Base-by-base conservation (phyloP, 2,113 vertebrate genomes). In the Connochaetes taurinus region DNA sequence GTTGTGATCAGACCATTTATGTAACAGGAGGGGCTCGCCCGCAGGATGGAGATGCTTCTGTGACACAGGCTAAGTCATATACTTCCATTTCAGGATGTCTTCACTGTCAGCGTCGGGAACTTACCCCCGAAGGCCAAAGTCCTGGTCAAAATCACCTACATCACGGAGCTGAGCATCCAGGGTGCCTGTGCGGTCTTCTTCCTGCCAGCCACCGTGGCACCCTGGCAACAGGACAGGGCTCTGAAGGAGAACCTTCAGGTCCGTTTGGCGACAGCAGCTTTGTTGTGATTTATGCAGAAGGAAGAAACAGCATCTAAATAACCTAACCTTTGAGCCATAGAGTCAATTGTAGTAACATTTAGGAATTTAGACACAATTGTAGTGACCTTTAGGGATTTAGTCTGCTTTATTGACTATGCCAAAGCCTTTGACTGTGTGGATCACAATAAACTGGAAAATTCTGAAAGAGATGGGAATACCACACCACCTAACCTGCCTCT, bases 71-170 rank as follows among this genome's bases (percentile, higher is more conserved):
- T 96, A 76, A 97, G 50, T 52, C n/a, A 76, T 81, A 6, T 84
- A 27, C 93, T 82, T 97, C 50, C 33, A 2, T 97, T 97, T 60
- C 97, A 99, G 99, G 99, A 99, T 74, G 97, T 99, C 89, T 99
- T 99, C 97, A 99, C 99, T 91, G 99, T 99, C 95, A 99, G 99
- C 45, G 99, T 99, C 92, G 99, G 99, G 25, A 99, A 99, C 93
- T 98, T 99, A 91, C 99, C 99, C 0, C 98, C 99, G 3, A 98
- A 98, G 16, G 99, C 99, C 1, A 99, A 98, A 4, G 99, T 99
- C 90, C 98, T 99, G 87, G 99, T 99, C 95, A 99, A 99, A 98
- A 99, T 99, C 29, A 99, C 99, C 85, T 99, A 99, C 14, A 98
- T 99, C 97, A 99, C 99, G 0, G 99, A 99, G 97, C 99, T 99